Evolutionary conservation across 2,888 invertebrate species (phyloP).

Genomic region (Macrosiphum euphorbiae): DNA sequence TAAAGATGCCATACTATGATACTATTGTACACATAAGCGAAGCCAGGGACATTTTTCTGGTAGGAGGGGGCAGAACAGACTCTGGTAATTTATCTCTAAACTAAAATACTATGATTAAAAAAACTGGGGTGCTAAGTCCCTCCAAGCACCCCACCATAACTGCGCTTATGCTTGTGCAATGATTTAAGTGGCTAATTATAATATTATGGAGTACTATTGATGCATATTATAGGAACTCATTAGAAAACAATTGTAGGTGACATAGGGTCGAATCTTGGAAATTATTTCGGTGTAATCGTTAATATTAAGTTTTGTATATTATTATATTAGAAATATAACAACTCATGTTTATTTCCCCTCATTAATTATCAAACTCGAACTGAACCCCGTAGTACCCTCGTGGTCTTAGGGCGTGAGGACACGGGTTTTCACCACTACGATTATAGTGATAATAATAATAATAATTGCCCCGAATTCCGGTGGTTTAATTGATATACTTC

Average conservation of each 20-base stretch:
- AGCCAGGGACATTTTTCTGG: too few species aligned
- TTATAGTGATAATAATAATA: background rate
- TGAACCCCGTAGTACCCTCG: background rate
- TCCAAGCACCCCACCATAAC: too few species aligned
- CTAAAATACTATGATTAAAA: too few species aligned
- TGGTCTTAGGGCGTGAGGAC: background rate
- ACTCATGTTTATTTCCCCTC: background rate
- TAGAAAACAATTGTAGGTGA: background rate
- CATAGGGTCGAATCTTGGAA: background rate
- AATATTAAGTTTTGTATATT: background rate
- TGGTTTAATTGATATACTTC: conserved; percentile 35
- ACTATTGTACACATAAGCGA: too few species aligned
- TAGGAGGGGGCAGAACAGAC: too few species aligned
- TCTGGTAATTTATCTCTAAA: too few species aligned
- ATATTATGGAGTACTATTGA: background rate
- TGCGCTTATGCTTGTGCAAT: background rate
- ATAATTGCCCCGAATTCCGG: background rate
- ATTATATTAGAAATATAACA: background rate
- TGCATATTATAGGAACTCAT: background rate
- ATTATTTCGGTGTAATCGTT: background rate
- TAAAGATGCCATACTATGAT: background rate
- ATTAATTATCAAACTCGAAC: background rate
- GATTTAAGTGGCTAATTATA: background rate
- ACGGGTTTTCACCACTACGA: background rate
- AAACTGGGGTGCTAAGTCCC: too few species aligned